Evolutionary conservation across 2,797 vertebrate species (phyloP).

Genomic region (Pitangus sulphuratus): DNA sequence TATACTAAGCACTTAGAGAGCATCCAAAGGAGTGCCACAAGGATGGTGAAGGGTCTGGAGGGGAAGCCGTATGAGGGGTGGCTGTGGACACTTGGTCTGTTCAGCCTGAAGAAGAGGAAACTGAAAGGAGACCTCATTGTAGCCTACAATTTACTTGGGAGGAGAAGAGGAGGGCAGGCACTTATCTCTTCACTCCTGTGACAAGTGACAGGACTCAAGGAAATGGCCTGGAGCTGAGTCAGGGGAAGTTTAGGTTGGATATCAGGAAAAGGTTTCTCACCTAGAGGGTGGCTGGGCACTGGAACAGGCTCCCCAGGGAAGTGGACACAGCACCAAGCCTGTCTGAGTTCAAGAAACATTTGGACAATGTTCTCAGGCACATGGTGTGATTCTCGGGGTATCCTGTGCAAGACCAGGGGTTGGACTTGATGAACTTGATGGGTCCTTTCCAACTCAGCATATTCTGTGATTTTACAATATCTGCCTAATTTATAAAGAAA

Average conservation of each 20-base stretch:
- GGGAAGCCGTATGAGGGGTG: fast-evolving
- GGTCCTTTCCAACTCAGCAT: neutral
- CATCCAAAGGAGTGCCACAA: neutral
- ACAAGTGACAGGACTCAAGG: no score
- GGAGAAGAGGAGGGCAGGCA: neutral
- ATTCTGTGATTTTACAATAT: neutral
- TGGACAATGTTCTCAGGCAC: neutral
- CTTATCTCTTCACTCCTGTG: neutral
- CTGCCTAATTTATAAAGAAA: neutral
- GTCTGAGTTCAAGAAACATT: fast-evolving
- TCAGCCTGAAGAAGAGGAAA: neutral
- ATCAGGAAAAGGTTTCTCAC: neutral
- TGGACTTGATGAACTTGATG: neutral
- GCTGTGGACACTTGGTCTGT: neutral
- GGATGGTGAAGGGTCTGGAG: neutral
- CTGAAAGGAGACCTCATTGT: neutral
- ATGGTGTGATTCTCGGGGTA: no score
- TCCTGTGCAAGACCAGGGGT: neutral
- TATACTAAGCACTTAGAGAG: neutral
- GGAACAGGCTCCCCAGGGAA: neutral
- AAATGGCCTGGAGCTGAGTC: neutral
- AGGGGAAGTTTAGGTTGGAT: neutral
- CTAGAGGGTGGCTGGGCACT: fast-evolving
- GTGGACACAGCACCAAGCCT: neutral
- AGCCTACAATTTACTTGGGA: fast-evolving